phyloP scores from a whole-genome alignment of 2,797 vertebrate genomes.

The Taenioides sp. region DNA sequence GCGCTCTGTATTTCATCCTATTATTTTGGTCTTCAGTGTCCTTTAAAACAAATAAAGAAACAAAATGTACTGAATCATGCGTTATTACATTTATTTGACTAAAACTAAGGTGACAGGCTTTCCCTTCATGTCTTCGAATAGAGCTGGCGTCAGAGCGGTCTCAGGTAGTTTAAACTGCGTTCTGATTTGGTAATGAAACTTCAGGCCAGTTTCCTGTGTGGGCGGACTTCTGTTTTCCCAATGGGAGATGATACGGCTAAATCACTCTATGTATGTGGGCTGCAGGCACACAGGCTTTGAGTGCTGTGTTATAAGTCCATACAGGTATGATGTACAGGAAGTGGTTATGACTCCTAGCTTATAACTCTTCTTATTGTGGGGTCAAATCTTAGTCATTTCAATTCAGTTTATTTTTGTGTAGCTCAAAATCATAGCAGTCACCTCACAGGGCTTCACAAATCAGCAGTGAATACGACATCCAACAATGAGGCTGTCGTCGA shows the following conservation, averaged over 20 bases:
- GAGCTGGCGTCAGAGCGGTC: constrained; percentile 30
- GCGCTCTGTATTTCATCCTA: constrained; percentile 44
- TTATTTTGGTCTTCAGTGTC: constrained; percentile 46
- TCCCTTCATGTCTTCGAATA: constrained; percentile 52
- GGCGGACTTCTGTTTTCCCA: constrained; percentile 56
- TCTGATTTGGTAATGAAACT: constrained; percentile 43
- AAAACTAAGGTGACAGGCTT: constrained; percentile 57
- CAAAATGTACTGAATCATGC: constrained; percentile 44
- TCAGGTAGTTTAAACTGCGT: constrained; percentile 46
- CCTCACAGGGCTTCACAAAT: neutral
- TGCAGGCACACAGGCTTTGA: constrained; percentile 19
- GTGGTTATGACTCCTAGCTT: neutral
- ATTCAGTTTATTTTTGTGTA: neutral
- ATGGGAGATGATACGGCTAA: constrained; percentile 48
- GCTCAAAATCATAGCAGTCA: neutral
- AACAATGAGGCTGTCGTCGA: too few species aligned
- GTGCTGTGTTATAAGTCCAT: neutral
- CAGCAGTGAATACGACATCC: neutral
- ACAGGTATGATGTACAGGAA: neutral
- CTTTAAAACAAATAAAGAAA: constrained; percentile 49
- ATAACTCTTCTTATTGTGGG: neutral
- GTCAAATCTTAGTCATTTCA: neutral
- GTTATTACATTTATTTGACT: constrained; percentile 43
- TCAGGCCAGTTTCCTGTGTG: constrained; percentile 54
- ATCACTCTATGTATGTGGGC: constrained; percentile 43